These are phyloP conservation scores for Macrochelys suwanniensis DNA, from an alignment of 2,797 vertebrate species.

Conservation along the genomic window DNA sequence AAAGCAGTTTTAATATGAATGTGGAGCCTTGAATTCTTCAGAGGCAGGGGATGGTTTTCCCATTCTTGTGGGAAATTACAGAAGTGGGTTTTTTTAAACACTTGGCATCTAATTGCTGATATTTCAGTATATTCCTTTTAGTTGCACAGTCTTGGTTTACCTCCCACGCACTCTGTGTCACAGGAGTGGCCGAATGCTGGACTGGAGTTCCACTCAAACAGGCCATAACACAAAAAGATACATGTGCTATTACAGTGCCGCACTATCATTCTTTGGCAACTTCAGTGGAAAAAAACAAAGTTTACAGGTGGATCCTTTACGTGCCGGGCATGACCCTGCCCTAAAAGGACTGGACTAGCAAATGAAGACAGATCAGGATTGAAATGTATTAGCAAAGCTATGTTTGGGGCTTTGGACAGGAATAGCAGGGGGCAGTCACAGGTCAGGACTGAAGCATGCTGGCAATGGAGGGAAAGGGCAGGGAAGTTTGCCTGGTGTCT, in stretches of 20 bases:
- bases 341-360: slow-evolving; percentile 42
- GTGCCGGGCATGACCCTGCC: background rate
- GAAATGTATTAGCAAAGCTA: slow-evolving; percentile 16
- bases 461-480: background rate
- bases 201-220: background rate
- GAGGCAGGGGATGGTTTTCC: background rate
- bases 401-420: slow-evolving; percentile 21
- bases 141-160: background rate
- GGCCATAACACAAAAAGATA: background rate
- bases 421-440: background rate
- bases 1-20: slow-evolving; percentile 15
- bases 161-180: accelerated
- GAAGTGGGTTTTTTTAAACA: background rate
- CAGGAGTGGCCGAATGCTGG: background rate
- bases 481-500: accelerated
- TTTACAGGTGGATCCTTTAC: slow-evolving; percentile 24
- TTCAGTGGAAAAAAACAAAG: slow-evolving; percentile 11
- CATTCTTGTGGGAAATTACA: background rate
- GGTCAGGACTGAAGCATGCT: slow-evolving; percentile 21
- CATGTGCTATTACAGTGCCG: background rate
- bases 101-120: background rate
- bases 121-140: background rate
- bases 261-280: background rate
- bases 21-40: accelerated
- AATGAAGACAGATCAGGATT: slow-evolving; percentile 12